These are phyloP conservation scores for Sycophila texana DNA, from an alignment of 2,888 invertebrate species.

Conservation along the genomic window DNA sequence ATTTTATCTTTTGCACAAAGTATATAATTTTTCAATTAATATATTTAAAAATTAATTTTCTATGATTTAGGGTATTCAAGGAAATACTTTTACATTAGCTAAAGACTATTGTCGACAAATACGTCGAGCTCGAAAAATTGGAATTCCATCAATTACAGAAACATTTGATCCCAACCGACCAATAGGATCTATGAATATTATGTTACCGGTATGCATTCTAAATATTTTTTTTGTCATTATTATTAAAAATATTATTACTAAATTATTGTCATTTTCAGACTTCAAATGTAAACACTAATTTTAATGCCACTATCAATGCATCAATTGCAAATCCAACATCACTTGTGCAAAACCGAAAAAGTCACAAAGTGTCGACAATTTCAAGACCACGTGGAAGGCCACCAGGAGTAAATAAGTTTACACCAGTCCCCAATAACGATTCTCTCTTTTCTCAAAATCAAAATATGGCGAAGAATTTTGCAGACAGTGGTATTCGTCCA, in stretches of 20 bases:
- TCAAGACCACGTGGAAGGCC: slow-evolving; percentile 78
- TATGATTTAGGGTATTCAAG: slow-evolving; percentile 27
- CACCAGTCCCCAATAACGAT: slow-evolving; percentile 57
- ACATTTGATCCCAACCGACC: not conserved
- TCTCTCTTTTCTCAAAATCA: slow-evolving; percentile 10
- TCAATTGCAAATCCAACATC: not conserved
- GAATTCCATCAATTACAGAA: too few relatives aligned
- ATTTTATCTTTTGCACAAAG: not conserved
- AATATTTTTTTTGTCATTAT: too few relatives aligned
- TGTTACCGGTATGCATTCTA: too few relatives aligned
- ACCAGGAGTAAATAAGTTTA: slow-evolving; percentile 73
- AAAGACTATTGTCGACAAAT: slow-evolving; percentile 47
- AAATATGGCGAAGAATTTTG: slow-evolving; percentile 48
- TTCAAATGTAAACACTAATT: too few relatives aligned
- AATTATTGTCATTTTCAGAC: not conserved
- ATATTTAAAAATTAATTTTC: not conserved
- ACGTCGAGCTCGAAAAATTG: slow-evolving; percentile 14
- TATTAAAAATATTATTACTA: not conserved
- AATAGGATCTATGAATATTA: too few relatives aligned
- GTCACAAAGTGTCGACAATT: slow-evolving; percentile 64
- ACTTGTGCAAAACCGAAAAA: slow-evolving; percentile 11
- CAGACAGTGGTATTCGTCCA: not conserved
- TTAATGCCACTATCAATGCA: not conserved
- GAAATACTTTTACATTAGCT: slow-evolving; percentile 51
- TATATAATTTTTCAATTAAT: slow-evolving; percentile 76